These are phyloP conservation scores for Rhea americana DNA, from an alignment of 2,113 vertebrate genomes.

Conservation along the genomic window DNA sequence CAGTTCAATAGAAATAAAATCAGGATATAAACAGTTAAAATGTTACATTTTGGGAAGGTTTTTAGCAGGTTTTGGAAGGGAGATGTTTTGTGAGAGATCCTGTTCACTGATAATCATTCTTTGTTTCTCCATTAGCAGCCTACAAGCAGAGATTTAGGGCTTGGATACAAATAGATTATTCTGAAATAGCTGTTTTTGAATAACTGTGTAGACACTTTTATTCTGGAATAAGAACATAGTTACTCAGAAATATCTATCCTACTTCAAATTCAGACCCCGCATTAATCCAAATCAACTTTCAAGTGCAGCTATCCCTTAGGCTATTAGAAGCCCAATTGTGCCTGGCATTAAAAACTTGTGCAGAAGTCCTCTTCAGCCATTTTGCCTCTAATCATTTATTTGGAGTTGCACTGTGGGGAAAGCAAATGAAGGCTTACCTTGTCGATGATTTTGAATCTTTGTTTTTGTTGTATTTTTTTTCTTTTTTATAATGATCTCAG, in stretches of 20 bases:
- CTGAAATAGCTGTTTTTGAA: constrained; percentile 58
- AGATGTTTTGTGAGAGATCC: constrained; percentile 44
- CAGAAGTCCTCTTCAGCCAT: constrained; percentile 24
- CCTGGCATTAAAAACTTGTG: constrained; percentile 21
- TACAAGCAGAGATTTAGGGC: constrained; percentile 52
- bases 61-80: constrained; percentile 35
- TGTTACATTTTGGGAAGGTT: neutral
- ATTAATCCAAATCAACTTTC: constrained; percentile 68
- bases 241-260: constrained; percentile 51
- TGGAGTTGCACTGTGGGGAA: constrained; percentile 7
- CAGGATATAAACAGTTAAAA: constrained; percentile 18
- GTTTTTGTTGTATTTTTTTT: constrained; percentile 5
- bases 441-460: neutral
- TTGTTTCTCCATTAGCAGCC: constrained; percentile 46
- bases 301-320: constrained; percentile 49
- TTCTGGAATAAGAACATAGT: constrained; percentile 48
- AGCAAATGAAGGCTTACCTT: neutral
- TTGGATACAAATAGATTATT: constrained; percentile 5
- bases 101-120: constrained; percentile 48
- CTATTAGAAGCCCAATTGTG: constrained; percentile 50
- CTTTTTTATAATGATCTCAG: neutral
- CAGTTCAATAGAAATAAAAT: constrained; percentile 1
- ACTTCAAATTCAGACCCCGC: constrained; percentile 53
- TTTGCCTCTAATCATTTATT: constrained; percentile 44
- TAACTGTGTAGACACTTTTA: constrained; percentile 35